These are phyloP conservation scores for Baronia brevicornis DNA, from an alignment of 2,888 invertebrate species.

Conservation along the genomic window DNA sequence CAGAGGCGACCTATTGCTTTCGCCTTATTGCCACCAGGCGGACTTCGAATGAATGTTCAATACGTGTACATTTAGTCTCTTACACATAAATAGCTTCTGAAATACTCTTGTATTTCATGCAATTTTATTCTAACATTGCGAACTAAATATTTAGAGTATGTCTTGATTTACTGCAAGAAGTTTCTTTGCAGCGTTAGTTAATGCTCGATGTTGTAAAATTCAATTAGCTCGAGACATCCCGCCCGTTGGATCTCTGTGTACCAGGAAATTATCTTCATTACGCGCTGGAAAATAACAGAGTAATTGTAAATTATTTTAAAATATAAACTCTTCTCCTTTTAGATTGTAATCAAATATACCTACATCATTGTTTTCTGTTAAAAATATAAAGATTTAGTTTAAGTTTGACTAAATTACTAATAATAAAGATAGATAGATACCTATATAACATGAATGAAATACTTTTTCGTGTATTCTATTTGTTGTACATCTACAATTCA, in stretches of 20 bases:
- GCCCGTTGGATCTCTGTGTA: slow-evolving; percentile 34
- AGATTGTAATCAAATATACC: slow-evolving; percentile 19
- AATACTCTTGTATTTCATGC: too few relatives aligned
- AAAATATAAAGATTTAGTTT: slow-evolving; percentile 1
- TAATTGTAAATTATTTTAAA: slow-evolving; percentile 46
- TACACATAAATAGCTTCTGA: too few relatives aligned
- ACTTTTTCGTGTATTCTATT: slow-evolving; percentile 9
- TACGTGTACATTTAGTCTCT: background rate
- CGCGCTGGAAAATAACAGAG: slow-evolving; percentile 36
- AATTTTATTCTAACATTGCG: too few relatives aligned
- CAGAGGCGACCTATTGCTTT: slow-evolving; percentile 57
- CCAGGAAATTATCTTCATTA: slow-evolving; percentile 49
- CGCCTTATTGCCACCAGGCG: slow-evolving; percentile 41
- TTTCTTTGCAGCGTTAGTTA: slow-evolving; percentile 37
- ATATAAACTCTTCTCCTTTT: slow-evolving; percentile 29
- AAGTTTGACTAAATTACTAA: background rate
- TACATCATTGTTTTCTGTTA: slow-evolving; percentile 2
- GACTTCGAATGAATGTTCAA: background rate
- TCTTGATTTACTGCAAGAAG: slow-evolving; percentile 29
- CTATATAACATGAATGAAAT: too few relatives aligned
- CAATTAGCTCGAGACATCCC: slow-evolving; percentile 38
- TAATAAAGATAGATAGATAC: too few relatives aligned
- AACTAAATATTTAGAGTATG: too few relatives aligned
- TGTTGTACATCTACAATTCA: slow-evolving; percentile 17
- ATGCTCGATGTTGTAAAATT: slow-evolving; percentile 42